These are phyloP conservation scores for Cricetomys ansorgei DNA, from an alignment of 2,113 vertebrate species.

Conservation along the genomic window DNA sequence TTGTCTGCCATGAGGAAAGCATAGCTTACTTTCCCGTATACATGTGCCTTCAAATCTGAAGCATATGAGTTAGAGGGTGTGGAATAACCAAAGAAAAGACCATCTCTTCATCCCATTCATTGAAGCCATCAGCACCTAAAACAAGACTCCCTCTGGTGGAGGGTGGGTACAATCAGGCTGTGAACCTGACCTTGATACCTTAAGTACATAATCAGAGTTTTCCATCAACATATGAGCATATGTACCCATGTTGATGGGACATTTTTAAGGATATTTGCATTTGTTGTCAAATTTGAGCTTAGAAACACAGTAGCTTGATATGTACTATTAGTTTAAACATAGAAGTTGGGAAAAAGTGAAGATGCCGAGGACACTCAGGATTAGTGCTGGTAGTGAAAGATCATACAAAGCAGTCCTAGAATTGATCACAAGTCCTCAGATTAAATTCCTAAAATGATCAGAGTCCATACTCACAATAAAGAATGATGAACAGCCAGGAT, in stretches of 20 bases:
- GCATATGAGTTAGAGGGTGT: not conserved
- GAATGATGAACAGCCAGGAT: not conserved
- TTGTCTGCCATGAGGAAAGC: not conserved
- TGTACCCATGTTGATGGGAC: not conserved
- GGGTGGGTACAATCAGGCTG: too few species aligned
- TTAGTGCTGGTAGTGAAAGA: not conserved
- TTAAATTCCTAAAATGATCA: not conserved
- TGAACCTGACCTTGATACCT: not conserved
- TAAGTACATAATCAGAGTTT: not conserved
- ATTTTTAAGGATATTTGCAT: not conserved
- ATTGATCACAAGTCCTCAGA: not conserved
- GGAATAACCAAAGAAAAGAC: not conserved
- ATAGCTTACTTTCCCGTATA: not conserved
- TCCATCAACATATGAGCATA: not conserved
- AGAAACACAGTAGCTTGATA: not conserved
- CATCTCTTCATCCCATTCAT: not conserved
- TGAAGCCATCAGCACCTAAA: not conserved
- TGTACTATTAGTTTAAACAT: not conserved
- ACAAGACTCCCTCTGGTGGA: not conserved
- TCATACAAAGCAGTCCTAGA: not conserved
- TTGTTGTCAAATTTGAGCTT: not conserved
- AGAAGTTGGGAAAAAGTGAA: not conserved
- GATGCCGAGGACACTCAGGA: not conserved
- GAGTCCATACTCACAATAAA: not conserved
- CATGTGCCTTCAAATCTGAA: not conserved